phyloP scores from a whole-genome alignment of 1,140 invertebrate genomes.

The Parasteatoda tepidariorum region DNA sequence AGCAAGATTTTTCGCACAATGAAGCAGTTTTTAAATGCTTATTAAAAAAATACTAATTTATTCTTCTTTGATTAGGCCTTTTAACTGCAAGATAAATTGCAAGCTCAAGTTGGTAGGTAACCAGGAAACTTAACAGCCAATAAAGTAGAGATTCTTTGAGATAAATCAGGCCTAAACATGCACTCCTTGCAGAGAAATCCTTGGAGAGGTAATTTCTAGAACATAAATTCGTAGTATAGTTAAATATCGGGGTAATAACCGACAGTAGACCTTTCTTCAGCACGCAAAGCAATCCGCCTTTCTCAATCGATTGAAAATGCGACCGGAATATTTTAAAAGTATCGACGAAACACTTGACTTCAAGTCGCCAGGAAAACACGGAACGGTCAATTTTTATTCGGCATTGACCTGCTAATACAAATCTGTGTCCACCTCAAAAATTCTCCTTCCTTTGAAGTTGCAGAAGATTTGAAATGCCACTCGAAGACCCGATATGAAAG shows the following conservation, averaged over 20 bases:
- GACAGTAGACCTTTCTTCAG: not conserved
- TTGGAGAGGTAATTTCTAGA: too few species aligned
- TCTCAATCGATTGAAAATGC: conserved; percentile 46
- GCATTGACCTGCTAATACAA: not conserved
- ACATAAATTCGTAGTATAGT: too few species aligned
- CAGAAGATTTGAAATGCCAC: not conserved
- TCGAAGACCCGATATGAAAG: conserved; percentile 19
- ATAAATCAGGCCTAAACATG: too few species aligned
- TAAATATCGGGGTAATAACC: not conserved
- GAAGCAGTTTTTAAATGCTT: too few species aligned
- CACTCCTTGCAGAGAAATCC: too few species aligned
- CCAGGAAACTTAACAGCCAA: too few species aligned
- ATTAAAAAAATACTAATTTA: too few species aligned
- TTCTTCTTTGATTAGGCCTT: too few species aligned
- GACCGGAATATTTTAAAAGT: conserved; percentile 49
- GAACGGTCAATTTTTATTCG: conserved; percentile 51
- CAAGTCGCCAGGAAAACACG: not conserved
- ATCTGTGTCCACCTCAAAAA: not conserved
- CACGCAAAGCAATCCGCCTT: not conserved
- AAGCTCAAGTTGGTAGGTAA: too few species aligned
- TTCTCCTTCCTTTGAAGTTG: conserved; percentile 29
- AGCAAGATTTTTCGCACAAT: too few species aligned
- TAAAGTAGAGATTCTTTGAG: too few species aligned
- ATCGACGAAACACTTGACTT: conserved; percentile 12
- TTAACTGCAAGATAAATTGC: too few species aligned